Conservation (phyloP, 2,888 invertebrate genomes). For the Halictus quadricinctus region DNA sequence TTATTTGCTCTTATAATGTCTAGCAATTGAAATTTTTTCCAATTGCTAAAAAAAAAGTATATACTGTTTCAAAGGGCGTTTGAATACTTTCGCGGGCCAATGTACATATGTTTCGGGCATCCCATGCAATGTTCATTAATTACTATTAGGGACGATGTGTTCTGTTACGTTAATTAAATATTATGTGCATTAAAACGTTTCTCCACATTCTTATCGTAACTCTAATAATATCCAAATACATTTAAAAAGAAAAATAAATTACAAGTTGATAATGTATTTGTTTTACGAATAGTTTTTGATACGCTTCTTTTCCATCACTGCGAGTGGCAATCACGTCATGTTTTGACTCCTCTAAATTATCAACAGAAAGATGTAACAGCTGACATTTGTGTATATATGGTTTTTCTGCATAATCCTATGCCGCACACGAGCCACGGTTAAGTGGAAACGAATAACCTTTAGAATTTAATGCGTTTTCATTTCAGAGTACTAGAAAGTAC, state of each 20-base stretch:
- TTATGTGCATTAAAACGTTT: too few species aligned
- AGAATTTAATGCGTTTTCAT: slow-evolving; percentile 28
- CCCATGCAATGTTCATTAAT: too few species aligned
- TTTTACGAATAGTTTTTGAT: background rate
- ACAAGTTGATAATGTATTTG: background rate
- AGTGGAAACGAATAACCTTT: slow-evolving; percentile 15
- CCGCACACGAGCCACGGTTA: background rate
- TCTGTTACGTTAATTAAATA: too few species aligned
- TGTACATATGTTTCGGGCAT: too few species aligned
- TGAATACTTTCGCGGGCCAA: too few species aligned
- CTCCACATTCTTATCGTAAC: too few species aligned
- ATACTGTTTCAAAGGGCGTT: too few species aligned
- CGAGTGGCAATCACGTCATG: background rate
- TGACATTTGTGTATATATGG: background rate
- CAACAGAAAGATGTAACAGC: background rate
- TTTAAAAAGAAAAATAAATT: background rate
- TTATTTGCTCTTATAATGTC: too few species aligned
- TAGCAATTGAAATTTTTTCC: too few species aligned
- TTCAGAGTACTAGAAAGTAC: slow-evolving; percentile 23
- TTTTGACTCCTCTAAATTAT: background rate
- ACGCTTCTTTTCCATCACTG: background rate
- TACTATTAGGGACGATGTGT: too few species aligned
- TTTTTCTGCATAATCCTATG: slow-evolving; percentile 14
- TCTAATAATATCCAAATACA: too few species aligned
- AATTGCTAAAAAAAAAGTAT: too few species aligned